A percentile compares a stretch with the other conserved stretches of the same genome.
Conservation (phyloP, 64 coral and sea anemone genomes). For the Acropora tenuis region DNA sequence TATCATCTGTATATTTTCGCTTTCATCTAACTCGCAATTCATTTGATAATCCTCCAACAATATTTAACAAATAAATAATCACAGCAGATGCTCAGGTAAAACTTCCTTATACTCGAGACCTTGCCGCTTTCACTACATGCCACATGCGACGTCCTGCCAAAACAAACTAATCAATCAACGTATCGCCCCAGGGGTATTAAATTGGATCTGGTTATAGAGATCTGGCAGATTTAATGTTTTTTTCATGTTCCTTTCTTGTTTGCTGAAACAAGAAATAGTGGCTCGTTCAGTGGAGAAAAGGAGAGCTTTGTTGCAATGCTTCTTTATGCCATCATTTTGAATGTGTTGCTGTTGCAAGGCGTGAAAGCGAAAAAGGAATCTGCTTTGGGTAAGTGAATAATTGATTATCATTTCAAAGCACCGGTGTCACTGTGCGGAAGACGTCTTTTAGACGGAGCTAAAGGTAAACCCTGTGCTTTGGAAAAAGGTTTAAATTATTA, state of each 20-base stretch:
- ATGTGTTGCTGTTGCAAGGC: not conserved
- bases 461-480: not conserved
- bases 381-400: not conserved
- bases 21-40: no score
- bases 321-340: not conserved
- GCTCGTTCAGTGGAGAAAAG: not conserved
- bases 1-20: no score
- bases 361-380: not conserved
- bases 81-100: no score
- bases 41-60: no score
- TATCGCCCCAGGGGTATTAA: not conserved
- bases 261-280: not conserved
- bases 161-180: not conserved
- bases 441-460: not conserved
- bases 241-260: not conserved
- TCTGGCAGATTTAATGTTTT: not conserved
- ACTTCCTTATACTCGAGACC: no score
- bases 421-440: not conserved
- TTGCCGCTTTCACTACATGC: no score
- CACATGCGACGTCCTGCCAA: not conserved
- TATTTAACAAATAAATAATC: no score
- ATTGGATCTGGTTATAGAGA: conserved; percentile 2
- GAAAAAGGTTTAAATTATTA: no score
- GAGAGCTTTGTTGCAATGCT: not conserved
- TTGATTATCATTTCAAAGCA: not conserved